Evolutionary conservation across 2,113 vertebrate species (phyloP), one percentile per base, ranked within the genome.

Genomic region (Chaetops frenatus): DNA sequence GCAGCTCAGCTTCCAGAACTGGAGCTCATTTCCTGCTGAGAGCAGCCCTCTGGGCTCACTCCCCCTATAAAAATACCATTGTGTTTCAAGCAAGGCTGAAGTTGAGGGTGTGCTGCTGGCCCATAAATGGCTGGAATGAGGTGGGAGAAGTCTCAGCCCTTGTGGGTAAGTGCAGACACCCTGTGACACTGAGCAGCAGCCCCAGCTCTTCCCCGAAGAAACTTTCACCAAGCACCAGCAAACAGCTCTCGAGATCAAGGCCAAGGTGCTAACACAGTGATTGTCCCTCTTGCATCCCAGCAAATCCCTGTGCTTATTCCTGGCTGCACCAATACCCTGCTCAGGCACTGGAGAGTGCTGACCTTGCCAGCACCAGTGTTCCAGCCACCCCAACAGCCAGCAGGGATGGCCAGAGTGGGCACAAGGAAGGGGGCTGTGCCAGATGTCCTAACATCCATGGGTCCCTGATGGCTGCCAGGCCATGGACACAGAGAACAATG

Each of bases 401-500:
- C 1, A 9, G 53, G 65, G 73, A 15, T 2, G 1, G 50, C 0
- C 4, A 57, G 50, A 90, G 36, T 16, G 45, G 40, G n/a, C 65
- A 53, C 12, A 72, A 64, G 69, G 60, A 81, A 72, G 19, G 57
- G 9, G 28, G 6, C 28, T 85, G 18, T 79, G n/a, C 47, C 2
- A 3, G 21, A 22, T 84, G 25, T 73, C 67, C 54, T 28, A 12
- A 61, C 12, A 22, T 15, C 17, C 12, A 11, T 24, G 0, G 0
- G 13, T 47, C 33, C 35, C 72, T 5, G 6, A 12, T 19, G 36
- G 69, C 56, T 50, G 74, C 61, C 1, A 0, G 21, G 38, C 42
- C 56, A 21, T 2, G 42, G 56, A 60, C 64, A 78, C 25, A 69
- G 50, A 35, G 36, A 45, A 40, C 38, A 40, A 12, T 70, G 53